These are phyloP conservation scores for Chiloscyllium plagiosum DNA, from an alignment of 2,113 vertebrate species.

Conservation along the genomic window DNA sequence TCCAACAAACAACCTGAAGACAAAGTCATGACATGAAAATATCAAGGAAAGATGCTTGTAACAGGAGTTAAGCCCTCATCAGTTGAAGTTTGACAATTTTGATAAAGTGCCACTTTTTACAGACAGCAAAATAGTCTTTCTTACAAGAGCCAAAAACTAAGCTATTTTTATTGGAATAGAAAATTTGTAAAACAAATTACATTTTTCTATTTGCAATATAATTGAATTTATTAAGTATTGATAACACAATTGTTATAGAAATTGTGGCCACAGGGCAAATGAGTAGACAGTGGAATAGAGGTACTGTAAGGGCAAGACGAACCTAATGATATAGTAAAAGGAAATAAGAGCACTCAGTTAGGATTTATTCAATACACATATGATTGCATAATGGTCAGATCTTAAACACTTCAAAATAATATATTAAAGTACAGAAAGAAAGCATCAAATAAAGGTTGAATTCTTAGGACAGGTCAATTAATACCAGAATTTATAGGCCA, in stretches of 20 bases:
- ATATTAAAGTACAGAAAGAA: neutral
- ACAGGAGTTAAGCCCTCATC: too few relatives aligned
- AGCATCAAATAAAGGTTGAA: neutral
- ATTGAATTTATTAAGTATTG: neutral
- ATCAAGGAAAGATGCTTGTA: too few relatives aligned
- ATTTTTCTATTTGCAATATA: neutral
- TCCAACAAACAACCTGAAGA: too few relatives aligned
- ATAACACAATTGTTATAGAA: too few relatives aligned
- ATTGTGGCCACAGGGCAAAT: too few relatives aligned
- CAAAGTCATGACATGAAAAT: too few relatives aligned
- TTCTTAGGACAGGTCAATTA: neutral
- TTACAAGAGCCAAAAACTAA: too few relatives aligned
- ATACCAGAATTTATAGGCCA: neutral
- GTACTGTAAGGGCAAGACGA: neutral
- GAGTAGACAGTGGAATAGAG: neutral
- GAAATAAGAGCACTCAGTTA: neutral
- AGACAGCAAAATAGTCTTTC: neutral
- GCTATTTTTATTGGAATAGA: too few relatives aligned
- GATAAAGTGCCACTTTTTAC: neutral
- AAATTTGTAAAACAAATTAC: too few relatives aligned
- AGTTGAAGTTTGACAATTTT: neutral
- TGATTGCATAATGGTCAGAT: too few relatives aligned
- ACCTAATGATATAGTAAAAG: neutral
- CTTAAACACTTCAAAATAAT: neutral
- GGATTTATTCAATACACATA: neutral